Evolutionary conservation across 2,888 invertebrate genomes (phyloP).

Genomic region (Hydrotaea cyrtoneurina): DNA sequence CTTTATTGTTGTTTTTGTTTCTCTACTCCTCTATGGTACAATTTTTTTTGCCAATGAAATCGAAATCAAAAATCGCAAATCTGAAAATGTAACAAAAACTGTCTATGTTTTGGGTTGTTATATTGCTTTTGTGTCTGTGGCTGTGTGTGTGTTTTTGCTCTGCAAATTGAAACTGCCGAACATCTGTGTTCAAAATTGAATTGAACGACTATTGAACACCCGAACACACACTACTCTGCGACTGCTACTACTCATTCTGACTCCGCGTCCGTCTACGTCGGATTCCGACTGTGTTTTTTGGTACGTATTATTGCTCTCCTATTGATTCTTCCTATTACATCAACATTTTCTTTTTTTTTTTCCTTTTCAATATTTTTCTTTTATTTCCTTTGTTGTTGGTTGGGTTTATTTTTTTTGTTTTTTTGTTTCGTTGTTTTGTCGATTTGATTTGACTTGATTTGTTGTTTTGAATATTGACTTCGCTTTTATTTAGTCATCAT

Average conservation of each 20-base stretch:
- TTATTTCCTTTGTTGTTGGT: constrained; percentile 4
- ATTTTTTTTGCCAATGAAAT: constrained; percentile 50
- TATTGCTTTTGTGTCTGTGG: background rate
- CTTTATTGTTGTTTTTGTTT: background rate
- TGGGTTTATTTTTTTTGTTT: background rate
- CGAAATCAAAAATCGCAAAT: background rate
- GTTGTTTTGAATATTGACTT: constrained; percentile 32
- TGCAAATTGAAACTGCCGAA: constrained; percentile 60
- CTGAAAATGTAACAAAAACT: background rate
- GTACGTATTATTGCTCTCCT: constrained; percentile 31
- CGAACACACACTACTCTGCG: background rate
- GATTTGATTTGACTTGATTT: constrained; percentile 5
- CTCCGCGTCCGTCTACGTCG: background rate
- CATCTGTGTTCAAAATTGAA: constrained; percentile 52
- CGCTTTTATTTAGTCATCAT: background rate
- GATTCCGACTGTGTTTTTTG: constrained; percentile 21
- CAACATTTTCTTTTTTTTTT: constrained; percentile 12
- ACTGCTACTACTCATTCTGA: background rate
- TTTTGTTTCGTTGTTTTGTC: background rate
- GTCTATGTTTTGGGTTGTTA: background rate
- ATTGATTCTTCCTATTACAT: constrained; percentile 37
- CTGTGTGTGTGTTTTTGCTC: constrained; percentile 13
- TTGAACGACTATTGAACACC: background rate
- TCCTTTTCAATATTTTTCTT: constrained; percentile 12
- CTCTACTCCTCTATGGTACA: background rate